These are phyloP conservation scores for Muscidifurax raptorellus DNA, from an alignment of 1,140 invertebrate species.

Conservation along the genomic window DNA sequence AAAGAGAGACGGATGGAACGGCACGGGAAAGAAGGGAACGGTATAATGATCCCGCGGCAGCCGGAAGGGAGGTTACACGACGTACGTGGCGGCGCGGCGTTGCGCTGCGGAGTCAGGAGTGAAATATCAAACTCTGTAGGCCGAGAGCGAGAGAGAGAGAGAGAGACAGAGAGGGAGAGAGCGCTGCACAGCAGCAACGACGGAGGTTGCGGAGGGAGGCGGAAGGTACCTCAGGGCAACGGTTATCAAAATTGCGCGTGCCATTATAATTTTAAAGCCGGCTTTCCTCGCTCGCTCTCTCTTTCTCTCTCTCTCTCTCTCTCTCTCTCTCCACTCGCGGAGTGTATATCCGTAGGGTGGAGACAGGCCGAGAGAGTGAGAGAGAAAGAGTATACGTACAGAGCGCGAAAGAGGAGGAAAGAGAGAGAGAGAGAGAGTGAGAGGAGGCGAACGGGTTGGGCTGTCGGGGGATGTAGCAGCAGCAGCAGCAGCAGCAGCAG, in stretches of 20 bases:
- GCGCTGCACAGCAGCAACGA: background rate
- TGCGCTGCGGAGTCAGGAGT: conserved; percentile 55
- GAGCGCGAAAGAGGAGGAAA: conserved; percentile 47
- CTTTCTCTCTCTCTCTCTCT: conserved; percentile 60
- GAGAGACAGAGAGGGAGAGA: background rate
- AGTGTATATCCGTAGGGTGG: conserved; percentile 57
- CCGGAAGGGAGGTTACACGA: conserved; percentile 54
- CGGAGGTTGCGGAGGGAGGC: background rate
- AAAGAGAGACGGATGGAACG: conserved; percentile 37
- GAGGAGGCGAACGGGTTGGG: conserved; percentile 54
- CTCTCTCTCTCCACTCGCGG: conserved; percentile 42
- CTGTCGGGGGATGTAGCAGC: conserved; percentile 53
- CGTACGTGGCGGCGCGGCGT: conserved; percentile 49
- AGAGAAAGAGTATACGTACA: conserved; percentile 33
- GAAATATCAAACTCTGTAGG: conserved; percentile 66
- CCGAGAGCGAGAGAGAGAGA: conserved; percentile 9
- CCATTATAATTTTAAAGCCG: conserved; percentile 76
- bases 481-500: background rate
- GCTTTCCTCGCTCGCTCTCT: conserved; percentile 70
- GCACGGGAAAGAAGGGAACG: conserved; percentile 46
- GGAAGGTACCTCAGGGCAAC: conserved; percentile 63
- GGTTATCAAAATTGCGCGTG: conserved; percentile 76
- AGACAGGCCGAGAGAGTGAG: conserved; percentile 49
- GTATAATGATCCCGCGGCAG: conserved; percentile 55
- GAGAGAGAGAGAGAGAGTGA: conserved; percentile 56